Percentiles rank a stretch among this genome's conserved stretches.
These are phyloP conservation scores for Schizaphis graminum DNA, from an alignment of 2,888 invertebrate species.

Conservation along the genomic window DNA sequence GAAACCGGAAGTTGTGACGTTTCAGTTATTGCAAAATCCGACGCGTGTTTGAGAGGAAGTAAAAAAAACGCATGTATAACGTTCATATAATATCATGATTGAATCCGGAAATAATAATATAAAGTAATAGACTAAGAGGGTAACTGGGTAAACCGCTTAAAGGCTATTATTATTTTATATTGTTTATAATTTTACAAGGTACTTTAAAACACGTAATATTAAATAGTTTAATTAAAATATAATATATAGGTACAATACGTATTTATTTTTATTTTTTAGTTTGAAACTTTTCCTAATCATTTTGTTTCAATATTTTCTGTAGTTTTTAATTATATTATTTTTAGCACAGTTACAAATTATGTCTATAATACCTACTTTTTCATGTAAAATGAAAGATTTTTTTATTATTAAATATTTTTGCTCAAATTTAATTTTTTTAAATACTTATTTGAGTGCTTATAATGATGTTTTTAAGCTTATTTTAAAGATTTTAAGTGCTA, in stretches of 20 bases:
- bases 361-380: too few relatives aligned
- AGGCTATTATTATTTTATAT: background rate
- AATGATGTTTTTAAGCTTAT: too few relatives aligned
- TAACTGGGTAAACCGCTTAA: constrained; percentile 12
- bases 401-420: background rate
- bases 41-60: constrained; percentile 64
- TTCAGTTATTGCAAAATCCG: constrained; percentile 58
- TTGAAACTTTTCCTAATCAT: too few relatives aligned
- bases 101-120: constrained; percentile 50
- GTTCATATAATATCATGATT: constrained; percentile 2
- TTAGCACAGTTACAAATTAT: too few relatives aligned
- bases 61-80: background rate
- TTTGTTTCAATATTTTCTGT: too few relatives aligned
- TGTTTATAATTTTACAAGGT: background rate
- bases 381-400: too few relatives aligned
- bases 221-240: background rate
- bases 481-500: too few relatives aligned
- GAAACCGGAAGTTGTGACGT: constrained; percentile 65
- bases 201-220: background rate
- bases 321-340: too few relatives aligned
- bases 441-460: too few relatives aligned
- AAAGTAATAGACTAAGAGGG: constrained; percentile 22
- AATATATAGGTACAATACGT: background rate
- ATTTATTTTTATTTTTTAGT: too few relatives aligned
- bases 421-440: too few relatives aligned